Base-by-base conservation (phyloP, 2,888 invertebrate genomes). In the Cylindroiulus punctatus region DNA sequence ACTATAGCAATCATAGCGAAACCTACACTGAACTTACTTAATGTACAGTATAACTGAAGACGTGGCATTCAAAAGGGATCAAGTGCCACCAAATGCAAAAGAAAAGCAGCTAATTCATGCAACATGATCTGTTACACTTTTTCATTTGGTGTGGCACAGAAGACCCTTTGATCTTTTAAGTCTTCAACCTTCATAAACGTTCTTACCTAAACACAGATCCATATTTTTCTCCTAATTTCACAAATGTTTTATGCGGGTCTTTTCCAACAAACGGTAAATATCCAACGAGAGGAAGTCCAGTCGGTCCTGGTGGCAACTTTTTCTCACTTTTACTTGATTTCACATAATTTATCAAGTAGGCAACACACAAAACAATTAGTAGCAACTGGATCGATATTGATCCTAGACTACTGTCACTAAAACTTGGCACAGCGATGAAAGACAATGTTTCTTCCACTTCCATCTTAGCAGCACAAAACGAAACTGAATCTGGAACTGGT, bases 131-230 rank as follows among this genome's bases (percentile, higher is more conserved):
- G n/a, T n/a, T n/a, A n/a, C n/a, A n/a, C n/a, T n/a, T n/a, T n/a
- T n/a, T n/a, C n/a, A n/a, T n/a, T n/a, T n/a, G n/a, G n/a, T n/a
- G n/a, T n/a, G n/a, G n/a, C n/a, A n/a, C n/a, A n/a, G n/a, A n/a
- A n/a, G n/a, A n/a, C n/a, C n/a, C n/a, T n/a, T n/a, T n/a, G n/a
- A n/a, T n/a, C n/a, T n/a, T n/a, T n/a, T n/a, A n/a, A n/a, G n/a
- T n/a, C n/a, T n/a, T n/a, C n/a, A n/a, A n/a, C n/a, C n/a, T 40
- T 40, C 8, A 40, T 40, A 40, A 40, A 40, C 40, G 40, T 40
- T 8, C 82, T 82, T 82, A 82, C 82, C 82, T 82, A 82, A 82
- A 36, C 42, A 82, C 82, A 40, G 82, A 22, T 19, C 82, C 82
- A 82, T 82, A 82, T 4, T 0, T n/a, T 36, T 82, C 10, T 12